Conservation (phyloP, 2,888 invertebrate genomes). For the Neoscelio sp. region DNA sequence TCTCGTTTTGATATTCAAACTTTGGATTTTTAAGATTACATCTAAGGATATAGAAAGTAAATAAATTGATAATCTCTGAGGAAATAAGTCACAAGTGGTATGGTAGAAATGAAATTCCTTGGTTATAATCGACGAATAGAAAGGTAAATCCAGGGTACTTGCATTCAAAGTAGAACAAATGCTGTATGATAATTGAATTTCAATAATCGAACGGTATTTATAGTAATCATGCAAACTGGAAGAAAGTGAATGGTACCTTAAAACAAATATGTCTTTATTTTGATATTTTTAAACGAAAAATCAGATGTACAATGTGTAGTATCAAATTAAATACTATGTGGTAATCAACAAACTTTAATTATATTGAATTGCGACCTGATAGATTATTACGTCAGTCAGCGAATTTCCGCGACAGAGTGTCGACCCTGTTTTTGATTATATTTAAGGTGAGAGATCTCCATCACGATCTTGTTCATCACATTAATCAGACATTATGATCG, state of each 20-base stretch:
- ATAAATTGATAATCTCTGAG: slow-evolving; percentile 23
- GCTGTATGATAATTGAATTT: slow-evolving; percentile 54
- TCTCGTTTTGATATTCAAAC: slow-evolving; percentile 35
- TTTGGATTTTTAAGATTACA: slow-evolving; percentile 23
- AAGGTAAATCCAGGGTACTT: slow-evolving; percentile 52
- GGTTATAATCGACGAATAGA: slow-evolving; percentile 52
- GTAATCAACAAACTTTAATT: neutral
- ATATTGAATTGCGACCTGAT: neutral
- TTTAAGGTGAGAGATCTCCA: slow-evolving; percentile 31
- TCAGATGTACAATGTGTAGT: too few relatives aligned
- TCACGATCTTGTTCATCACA: slow-evolving; percentile 26
- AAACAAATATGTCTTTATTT: too few relatives aligned
- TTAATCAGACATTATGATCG: slow-evolving; percentile 49
- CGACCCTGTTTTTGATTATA: slow-evolving; percentile 24
- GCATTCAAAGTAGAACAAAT: slow-evolving; percentile 44
- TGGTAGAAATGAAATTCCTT: slow-evolving; percentile 16
- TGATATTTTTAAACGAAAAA: too few relatives aligned
- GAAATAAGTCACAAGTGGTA: slow-evolving; percentile 9
- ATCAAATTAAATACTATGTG: neutral
- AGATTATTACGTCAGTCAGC: neutral
- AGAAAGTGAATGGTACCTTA: slow-evolving; percentile 12
- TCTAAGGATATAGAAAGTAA: slow-evolving; percentile 35
- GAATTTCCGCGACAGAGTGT: neutral
- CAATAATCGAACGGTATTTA: slow-evolving; percentile 43
- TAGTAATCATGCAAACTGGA: slow-evolving; percentile 37